These are phyloP conservation scores for Trissoscelio sp. DNA, from an alignment of 2,888 invertebrate genomes.

Conservation along the genomic window DNA sequence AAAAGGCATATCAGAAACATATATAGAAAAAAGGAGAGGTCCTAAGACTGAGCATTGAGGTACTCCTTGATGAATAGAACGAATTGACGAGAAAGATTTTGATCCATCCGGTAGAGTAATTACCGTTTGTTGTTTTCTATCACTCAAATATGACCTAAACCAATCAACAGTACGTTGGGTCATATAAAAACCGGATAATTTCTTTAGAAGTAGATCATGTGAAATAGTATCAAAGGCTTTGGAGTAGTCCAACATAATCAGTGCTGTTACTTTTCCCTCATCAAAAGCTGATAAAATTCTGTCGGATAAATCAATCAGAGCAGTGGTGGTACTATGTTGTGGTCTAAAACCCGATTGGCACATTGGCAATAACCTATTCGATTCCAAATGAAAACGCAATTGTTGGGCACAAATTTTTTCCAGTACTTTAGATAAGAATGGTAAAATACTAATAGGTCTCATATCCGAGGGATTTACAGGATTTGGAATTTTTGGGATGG, in stretches of 20 bases:
- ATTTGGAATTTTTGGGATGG: slow-evolving; percentile 3
- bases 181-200: too few species aligned
- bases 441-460: not conserved
- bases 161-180: too few species aligned
- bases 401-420: slow-evolving; percentile 8
- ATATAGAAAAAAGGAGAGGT: not conserved
- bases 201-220: too few species aligned
- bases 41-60: not conserved
- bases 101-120: not conserved
- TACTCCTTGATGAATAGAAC: not conserved
- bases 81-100: not conserved
- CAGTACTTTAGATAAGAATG: not conserved
- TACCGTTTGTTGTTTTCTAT: not conserved
- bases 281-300: slow-evolving; percentile 4
- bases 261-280: not conserved
- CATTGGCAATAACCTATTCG: not conserved
- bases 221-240: slow-evolving; percentile 17
- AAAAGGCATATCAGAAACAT: not conserved
- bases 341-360: slow-evolving; percentile 7
- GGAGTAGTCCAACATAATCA: slow-evolving; percentile 7
- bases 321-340: not conserved
- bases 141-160: not conserved
- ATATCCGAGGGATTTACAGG: not conserved
- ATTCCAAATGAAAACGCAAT: not conserved
- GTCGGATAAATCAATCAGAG: slow-evolving; percentile 6